phyloP scores from a whole-genome alignment of 2,797 vertebrate genomes.

The Notolabrus celidotus region DNA sequence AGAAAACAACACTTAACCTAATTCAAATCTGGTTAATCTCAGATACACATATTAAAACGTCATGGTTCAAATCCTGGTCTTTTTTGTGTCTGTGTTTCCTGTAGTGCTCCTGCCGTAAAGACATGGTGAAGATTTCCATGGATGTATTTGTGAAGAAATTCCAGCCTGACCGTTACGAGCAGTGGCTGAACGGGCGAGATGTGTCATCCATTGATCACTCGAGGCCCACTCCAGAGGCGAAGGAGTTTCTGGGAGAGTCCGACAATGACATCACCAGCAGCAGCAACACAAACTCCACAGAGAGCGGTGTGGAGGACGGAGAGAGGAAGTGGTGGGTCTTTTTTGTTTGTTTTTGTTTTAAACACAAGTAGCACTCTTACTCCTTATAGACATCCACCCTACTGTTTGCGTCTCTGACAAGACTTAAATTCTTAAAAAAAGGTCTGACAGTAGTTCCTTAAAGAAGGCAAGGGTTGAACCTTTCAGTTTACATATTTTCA shows the following conservation, averaged over 20 bases:
- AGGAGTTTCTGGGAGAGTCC: slow-evolving; percentile 88
- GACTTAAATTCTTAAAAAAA: too few species aligned
- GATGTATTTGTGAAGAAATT: slow-evolving; percentile 96
- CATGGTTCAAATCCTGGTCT: neutral
- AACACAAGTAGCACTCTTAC: too few species aligned
- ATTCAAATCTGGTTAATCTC: neutral
- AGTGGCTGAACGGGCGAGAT: slow-evolving; percentile 94
- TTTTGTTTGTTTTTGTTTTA: neutral
- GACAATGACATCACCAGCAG: slow-evolving; percentile 49
- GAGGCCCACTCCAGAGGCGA: slow-evolving; percentile 92
- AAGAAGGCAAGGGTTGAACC: too few species aligned
- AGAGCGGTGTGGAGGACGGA: slow-evolving; percentile 71
- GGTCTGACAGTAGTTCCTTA: too few species aligned
- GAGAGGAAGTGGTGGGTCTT: slow-evolving; percentile 81
- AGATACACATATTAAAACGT: neutral
- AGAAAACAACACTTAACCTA: neutral
- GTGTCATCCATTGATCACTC: slow-evolving; percentile 89
- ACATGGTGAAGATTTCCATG: slow-evolving; percentile 99
- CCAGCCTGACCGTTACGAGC: slow-evolving; percentile 95
- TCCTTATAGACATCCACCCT: too few species aligned
- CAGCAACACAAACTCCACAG: slow-evolving; percentile 31
- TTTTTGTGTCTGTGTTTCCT: slow-evolving; percentile 11
- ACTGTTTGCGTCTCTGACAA: too few species aligned
- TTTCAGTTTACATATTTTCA: too few species aligned
- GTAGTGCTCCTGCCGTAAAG: slow-evolving; percentile 96